Evolutionary conservation across 23 tunicate species (phyloP), one percentile per base, ranked within the genome.

Genomic region (Clavelina lepadiformis): DNA sequence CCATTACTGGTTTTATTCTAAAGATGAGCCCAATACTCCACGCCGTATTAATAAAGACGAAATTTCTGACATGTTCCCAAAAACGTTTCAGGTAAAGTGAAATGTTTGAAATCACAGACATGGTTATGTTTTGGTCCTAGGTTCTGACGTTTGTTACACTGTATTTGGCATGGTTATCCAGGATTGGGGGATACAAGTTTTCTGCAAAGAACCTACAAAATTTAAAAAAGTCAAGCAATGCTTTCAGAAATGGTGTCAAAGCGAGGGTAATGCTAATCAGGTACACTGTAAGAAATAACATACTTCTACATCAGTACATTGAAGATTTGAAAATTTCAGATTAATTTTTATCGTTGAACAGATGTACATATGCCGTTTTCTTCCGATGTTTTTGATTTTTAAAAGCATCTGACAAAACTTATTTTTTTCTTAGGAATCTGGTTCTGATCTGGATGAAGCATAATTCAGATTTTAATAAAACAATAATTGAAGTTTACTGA

Each of bases 31-130:
- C 36, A 53, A 51, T 22, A 53, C 34, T 27, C 61, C 61, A 13
- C 52, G 33, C 61, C 29, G 29, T 7, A 69, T 69, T 3, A 31
- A 44, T 6, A 28, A 31, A 5, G 61, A 69, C 3, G 61, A 69
- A 22, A 50, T 69, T 5, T 69, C 74, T 2, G 46, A 22, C 31
- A 69, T 69, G 74, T 29, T 69, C 44, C 74, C 74, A 20, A 46
- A 28, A 2, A 45, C 22, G 13, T 67, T 67, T 67, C 63, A 67
- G 72, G 72, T 67, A 26, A 26, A 22, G 2, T 46, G 2, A 28
- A 25, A 3, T 33, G 2, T 3, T 15, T 7, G 15, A 22, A 22
- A 13, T 7, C 26, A 7, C 7, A 8, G 23, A 54, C 8, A 54
- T 54, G 8, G 18, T 54, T 54, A 13, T 13, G 20, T 13, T 18